Evolutionary conservation across 2,797 vertebrate genomes (phyloP).

Genomic region (Cygnus olor): DNA sequence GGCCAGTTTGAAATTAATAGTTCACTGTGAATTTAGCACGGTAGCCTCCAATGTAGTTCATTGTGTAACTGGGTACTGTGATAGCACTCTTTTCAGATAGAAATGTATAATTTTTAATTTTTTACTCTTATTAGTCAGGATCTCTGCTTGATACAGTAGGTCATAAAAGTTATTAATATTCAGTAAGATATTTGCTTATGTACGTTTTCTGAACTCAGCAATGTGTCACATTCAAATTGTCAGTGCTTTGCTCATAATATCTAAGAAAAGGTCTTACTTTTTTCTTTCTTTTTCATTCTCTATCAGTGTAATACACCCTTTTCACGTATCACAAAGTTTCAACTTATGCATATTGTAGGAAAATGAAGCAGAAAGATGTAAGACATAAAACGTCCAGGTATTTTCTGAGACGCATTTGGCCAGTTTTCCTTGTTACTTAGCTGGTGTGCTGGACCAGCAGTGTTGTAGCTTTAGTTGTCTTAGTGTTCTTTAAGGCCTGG

Average conservation of each 20-base stretch:
- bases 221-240: neutral
- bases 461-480: neutral
- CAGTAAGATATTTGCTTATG: neutral
- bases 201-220: neutral
- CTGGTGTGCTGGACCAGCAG: neutral
- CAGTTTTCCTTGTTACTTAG: neutral
- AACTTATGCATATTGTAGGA: neutral
- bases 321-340: neutral
- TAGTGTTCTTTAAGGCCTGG: neutral
- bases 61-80: neutral
- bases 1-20: neutral
- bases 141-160: neutral
- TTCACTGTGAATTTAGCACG: neutral
- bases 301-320: neutral
- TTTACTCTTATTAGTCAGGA: neutral
- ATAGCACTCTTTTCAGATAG: neutral
- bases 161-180: neutral
- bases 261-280: neutral
- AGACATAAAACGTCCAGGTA: neutral
- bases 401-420: neutral
- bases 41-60: fast-evolving
- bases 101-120: neutral
- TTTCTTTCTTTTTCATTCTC: neutral
- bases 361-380: neutral
- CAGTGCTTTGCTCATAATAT: neutral